phyloP scores from a whole-genome alignment of 2,113 vertebrate species.

The Cromileptes altivelis region DNA sequence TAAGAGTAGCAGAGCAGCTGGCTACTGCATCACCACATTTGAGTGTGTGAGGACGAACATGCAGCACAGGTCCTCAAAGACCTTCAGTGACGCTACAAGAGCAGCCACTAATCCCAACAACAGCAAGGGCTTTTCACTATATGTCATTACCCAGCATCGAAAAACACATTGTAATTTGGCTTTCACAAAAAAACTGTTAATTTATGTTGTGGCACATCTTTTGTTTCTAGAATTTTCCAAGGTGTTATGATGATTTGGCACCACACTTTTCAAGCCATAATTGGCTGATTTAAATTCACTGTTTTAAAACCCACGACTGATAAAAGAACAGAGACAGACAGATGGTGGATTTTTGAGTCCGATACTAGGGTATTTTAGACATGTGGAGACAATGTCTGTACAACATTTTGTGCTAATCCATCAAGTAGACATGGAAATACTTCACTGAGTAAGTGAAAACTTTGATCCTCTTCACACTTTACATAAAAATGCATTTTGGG shows the following conservation, averaged over 20 bases:
- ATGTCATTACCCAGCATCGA: not conserved
- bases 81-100: not conserved
- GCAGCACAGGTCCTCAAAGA: not conserved
- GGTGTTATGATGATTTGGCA: not conserved
- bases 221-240: not conserved
- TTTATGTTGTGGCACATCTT: not conserved
- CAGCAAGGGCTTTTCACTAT: too few species aligned
- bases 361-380: not conserved
- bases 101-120: not conserved
- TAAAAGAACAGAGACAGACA: not conserved
- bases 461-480: too few species aligned
- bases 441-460: too few species aligned
- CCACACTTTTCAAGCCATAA: not conserved
- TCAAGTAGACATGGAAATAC: too few species aligned
- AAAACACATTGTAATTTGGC: not conserved
- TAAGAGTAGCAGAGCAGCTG: slow-evolving; percentile 43
- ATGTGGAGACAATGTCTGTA: too few species aligned
- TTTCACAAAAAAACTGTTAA: not conserved
- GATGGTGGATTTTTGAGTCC: not conserved
- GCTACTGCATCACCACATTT: slow-evolving; percentile 13
- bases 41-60: not conserved
- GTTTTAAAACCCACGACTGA: not conserved
- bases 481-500: too few species aligned
- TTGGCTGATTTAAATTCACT: slow-evolving; percentile 1
- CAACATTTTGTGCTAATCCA: too few species aligned